Conservation (phyloP, 2,888 invertebrate species). For the Drosophila falleni region DNA sequence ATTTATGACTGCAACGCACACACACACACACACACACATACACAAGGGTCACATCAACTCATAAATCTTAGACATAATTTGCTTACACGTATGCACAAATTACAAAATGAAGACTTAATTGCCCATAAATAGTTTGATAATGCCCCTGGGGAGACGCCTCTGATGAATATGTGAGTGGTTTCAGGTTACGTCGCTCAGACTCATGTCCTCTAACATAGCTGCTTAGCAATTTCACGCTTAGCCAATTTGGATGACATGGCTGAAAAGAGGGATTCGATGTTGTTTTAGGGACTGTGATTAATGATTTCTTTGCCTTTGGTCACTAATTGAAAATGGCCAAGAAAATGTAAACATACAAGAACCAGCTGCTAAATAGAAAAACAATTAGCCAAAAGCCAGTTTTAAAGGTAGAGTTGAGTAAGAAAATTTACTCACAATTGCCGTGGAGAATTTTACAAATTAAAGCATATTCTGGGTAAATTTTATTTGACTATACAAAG, state of each 20-base stretch:
- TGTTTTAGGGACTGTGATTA: slow-evolving; percentile 55
- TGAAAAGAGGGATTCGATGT: slow-evolving; percentile 21
- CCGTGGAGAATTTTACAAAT: not conserved
- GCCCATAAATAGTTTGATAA: slow-evolving; percentile 72
- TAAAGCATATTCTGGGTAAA: not conserved
- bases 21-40: slow-evolving; percentile 22
- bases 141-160: slow-evolving; percentile 40
- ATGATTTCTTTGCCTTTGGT: slow-evolving; percentile 69
- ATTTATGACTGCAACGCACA: slow-evolving; percentile 50
- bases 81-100: slow-evolving; percentile 66
- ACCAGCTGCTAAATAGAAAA: not conserved
- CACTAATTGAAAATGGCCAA: slow-evolving; percentile 70
- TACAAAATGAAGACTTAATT: slow-evolving; percentile 74
- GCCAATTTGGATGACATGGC: slow-evolving; percentile 66
- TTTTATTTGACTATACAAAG: not conserved
- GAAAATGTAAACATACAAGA: slow-evolving; percentile 25
- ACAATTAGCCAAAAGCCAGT: slow-evolving; percentile 4
- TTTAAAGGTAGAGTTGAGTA: not conserved
- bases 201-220: slow-evolving; percentile 27
- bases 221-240: slow-evolving; percentile 53
- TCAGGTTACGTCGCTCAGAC: slow-evolving; percentile 65
- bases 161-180: slow-evolving; percentile 18
- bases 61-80: slow-evolving; percentile 72
- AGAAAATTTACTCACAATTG: slow-evolving; percentile 1
- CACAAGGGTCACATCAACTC: slow-evolving; percentile 33